These are phyloP conservation scores for Tinamus major DNA, from an alignment of 2,797 vertebrate genomes.

Conservation along the genomic window DNA sequence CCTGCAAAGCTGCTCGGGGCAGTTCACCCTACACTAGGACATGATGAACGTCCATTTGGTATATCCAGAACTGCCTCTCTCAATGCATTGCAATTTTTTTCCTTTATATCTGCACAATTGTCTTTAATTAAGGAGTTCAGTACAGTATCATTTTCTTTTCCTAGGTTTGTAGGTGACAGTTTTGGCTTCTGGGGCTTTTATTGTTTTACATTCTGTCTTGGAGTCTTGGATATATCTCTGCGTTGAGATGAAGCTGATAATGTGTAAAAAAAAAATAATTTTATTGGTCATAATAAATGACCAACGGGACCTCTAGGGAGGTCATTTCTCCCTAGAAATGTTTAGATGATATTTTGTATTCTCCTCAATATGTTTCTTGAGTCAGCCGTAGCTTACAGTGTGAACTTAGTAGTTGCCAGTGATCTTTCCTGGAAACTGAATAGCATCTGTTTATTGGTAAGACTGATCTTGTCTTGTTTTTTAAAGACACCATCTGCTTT, in stretches of 20 bases:
- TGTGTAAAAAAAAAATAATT: constrained; percentile 3
- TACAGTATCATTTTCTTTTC: not conserved
- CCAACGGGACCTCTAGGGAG: not conserved
- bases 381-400: constrained; percentile 37
- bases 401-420: not conserved
- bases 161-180: not conserved
- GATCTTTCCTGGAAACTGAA: constrained; percentile 16
- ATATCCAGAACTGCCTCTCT: not conserved
- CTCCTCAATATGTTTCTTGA: constrained; percentile 34
- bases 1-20: not conserved
- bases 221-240: constrained; percentile 11
- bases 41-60: not conserved
- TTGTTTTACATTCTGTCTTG: constrained; percentile 4
- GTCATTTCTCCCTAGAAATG: constrained; percentile 51
- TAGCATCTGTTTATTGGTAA: constrained; percentile 24
- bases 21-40: not conserved
- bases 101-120: not conserved
- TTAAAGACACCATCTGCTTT: constrained; percentile 73
- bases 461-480: constrained; percentile 43
- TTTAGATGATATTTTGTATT: not conserved
- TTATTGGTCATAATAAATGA: no score
- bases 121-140: constrained; percentile 32
- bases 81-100: not conserved
- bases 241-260: not conserved
- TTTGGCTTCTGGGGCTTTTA: not conserved